Evolutionary conservation across 2,888 invertebrate species (phyloP), one percentile per base, ranked within the genome.

Genomic region (Acanthacorydalis orientalis): DNA sequence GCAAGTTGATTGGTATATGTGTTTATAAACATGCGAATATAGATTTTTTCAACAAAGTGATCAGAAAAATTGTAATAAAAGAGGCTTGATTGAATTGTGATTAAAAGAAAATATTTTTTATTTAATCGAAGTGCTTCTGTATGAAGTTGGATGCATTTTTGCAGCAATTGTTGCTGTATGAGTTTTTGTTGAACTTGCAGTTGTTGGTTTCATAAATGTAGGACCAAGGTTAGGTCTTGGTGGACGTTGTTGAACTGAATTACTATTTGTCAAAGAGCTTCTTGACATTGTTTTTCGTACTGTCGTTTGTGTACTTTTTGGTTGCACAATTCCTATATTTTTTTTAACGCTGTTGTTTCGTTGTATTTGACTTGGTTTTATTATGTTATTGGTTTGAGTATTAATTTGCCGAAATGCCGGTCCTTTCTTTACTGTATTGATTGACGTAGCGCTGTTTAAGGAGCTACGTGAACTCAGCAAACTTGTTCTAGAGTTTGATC

Each of bases 201-300:
- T 80, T 0, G 90, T 90, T 1, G 89, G 89, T 57, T 87, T 75
- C 89, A 90, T 89, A 60, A 89, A 89, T 51, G 82, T 76, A 49
- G 75, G 69, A n/a, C 60, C 70, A 53, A 42, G 58, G 46, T 45
- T 59, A 16, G 60, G 60, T 44, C 68, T 67, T 16, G 71, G 62
- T 7, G 62, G 60, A 51, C 54, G 51, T 52, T 54, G 58, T 41
- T 53, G 55, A 47, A 55, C 37, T 49, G 54, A 56, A 33, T 64
- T 59, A 48, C 59, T 58, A 57, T 59, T 45, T 71, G 55, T 67
- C 57, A 57, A 62, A 70, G 61, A 2, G 68, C 69, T 14, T 48
- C 14, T 43, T 14, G 43, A 2, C 60, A 55, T 52, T 52, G 43
- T 51, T 56, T 41, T 56, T 58, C 44, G 51, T 51, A 48, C 44